These are phyloP conservation scores for Trisateles emortualis DNA, from an alignment of 2,888 invertebrate genomes.

Conservation along the genomic window DNA sequence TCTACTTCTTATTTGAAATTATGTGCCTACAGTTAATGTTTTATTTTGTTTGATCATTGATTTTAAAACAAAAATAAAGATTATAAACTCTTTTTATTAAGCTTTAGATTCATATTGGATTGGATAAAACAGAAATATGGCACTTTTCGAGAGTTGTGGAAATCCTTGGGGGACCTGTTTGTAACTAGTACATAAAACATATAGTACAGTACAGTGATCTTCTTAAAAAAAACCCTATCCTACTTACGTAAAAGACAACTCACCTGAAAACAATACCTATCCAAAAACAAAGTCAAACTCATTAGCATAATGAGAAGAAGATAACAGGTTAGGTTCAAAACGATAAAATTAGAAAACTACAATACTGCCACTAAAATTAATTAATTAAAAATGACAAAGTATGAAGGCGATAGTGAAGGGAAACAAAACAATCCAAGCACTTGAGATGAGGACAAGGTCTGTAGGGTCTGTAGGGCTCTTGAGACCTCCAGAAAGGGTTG, in stretches of 20 bases:
- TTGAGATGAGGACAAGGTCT: slow-evolving; percentile 57
- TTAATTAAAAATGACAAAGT: slow-evolving; percentile 49
- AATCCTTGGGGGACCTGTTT: no score
- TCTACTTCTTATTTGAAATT: slow-evolving; percentile 13
- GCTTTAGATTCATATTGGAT: no score
- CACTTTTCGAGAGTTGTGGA: no score
- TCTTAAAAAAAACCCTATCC: no score
- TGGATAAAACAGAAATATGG: no score
- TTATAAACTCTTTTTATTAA: neutral
- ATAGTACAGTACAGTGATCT: no score
- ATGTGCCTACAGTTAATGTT: slow-evolving; percentile 5
- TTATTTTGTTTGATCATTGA: slow-evolving; percentile 19
- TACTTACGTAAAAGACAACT: no score
- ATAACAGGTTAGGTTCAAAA: no score
- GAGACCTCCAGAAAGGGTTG: slow-evolving; percentile 76
- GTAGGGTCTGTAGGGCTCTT: slow-evolving; percentile 52
- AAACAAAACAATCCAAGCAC: slow-evolving; percentile 50
- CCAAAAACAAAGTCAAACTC: no score
- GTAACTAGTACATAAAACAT: no score
- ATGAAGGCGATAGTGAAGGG: slow-evolving; percentile 46
- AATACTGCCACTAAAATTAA: slow-evolving; percentile 24
- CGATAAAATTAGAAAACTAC: slow-evolving; percentile 26
- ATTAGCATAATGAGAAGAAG: no score
- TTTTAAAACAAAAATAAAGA: slow-evolving; percentile 4
- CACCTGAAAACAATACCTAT: no score